phyloP scores from a whole-genome alignment of 2,888 invertebrate genomes.

The Parthenolecanium corni region DNA sequence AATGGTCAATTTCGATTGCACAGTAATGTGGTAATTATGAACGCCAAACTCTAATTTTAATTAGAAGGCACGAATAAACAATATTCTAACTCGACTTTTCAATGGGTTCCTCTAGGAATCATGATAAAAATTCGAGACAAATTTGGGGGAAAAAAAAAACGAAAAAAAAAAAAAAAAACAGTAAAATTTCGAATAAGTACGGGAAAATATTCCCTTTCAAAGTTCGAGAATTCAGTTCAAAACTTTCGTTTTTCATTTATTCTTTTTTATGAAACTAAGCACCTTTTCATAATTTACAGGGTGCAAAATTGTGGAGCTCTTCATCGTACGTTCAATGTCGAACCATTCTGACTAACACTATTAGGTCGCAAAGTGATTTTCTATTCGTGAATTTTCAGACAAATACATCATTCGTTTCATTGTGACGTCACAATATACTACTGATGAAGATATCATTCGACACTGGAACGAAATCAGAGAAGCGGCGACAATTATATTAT shows the following conservation, averaged over 20 bases:
- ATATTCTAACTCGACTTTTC: no score
- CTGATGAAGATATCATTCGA: constrained; percentile 46
- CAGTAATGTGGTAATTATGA: constrained; percentile 90
- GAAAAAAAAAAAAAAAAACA: no score
- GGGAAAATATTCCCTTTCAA: no score
- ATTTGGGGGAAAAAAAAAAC: no score
- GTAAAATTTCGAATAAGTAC: no score
- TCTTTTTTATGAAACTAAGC: no score
- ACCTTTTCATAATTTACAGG: constrained; percentile 57
- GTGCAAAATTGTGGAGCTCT: constrained; percentile 84
- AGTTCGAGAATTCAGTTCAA: no score
- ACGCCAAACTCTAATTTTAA: no score
- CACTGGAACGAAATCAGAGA: constrained; percentile 79
- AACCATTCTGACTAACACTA: constrained; percentile 92
- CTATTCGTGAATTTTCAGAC: constrained; percentile 33
- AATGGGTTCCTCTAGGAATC: no score
- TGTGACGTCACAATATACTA: constrained; percentile 69
- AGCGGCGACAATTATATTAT: constrained; percentile 57
- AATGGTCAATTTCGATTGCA: constrained; percentile 98
- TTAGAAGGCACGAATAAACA: no score
- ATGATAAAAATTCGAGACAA: no score
- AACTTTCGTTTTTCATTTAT: not conserved
- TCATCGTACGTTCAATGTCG: constrained; percentile 94
- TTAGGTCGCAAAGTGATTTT: no score
- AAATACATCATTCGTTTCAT: constrained; percentile 87